A percentile compares a stretch with the other conserved stretches of the same genome.
These are phyloP conservation scores for Ypsolopha scabrella DNA, from an alignment of 2,888 invertebrate species.

Conservation along the genomic window DNA sequence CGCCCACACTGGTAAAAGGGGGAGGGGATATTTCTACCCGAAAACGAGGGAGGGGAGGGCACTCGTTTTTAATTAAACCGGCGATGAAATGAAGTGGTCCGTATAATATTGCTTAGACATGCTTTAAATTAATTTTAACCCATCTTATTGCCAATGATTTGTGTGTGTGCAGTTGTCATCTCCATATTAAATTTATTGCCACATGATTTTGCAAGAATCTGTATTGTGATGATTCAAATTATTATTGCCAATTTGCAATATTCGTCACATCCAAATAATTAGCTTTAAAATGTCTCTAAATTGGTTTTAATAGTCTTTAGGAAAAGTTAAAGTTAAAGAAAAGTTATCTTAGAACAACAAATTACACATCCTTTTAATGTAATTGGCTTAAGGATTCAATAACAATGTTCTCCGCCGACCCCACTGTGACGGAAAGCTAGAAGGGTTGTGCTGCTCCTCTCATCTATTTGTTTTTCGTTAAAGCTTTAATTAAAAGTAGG, in stretches of 20 bases:
- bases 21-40: constrained; percentile 59
- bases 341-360: not conserved
- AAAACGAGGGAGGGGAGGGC: constrained; percentile 64
- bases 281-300: no score
- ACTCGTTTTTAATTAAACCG: constrained; percentile 71
- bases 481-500: constrained; percentile 67
- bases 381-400: constrained; percentile 15
- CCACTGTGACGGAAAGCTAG: constrained; percentile 30
- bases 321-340: no score
- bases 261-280: no score
- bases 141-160: constrained; percentile 41
- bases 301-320: no score
- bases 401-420: constrained; percentile 16
- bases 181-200: not conserved
- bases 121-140: constrained; percentile 66
- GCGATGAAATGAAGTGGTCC: constrained; percentile 70
- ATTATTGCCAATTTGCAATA: no score
- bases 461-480: constrained; percentile 64
- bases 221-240: not conserved
- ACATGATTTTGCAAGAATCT: no score
- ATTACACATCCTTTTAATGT: not conserved
- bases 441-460: constrained; percentile 48
- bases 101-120: constrained; percentile 70
- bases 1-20: constrained; percentile 41
- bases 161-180: constrained; percentile 6